These are phyloP conservation scores for Monopis laevigella DNA, from an alignment of 2,888 invertebrate species.

Conservation along the genomic window DNA sequence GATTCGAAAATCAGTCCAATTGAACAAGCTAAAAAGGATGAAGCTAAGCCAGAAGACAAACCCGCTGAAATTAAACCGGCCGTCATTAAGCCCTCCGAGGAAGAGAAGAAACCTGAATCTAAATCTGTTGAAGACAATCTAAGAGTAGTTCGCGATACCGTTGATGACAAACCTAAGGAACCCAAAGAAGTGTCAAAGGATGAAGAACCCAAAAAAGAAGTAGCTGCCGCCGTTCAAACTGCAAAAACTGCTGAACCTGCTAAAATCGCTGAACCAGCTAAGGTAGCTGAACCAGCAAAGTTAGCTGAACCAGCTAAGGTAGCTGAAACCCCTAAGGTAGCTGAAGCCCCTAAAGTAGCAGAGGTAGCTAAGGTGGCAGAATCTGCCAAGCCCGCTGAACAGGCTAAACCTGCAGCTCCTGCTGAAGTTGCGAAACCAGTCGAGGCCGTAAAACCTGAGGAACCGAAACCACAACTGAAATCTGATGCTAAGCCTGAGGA, in stretches of 20 bases:
- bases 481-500: slow-evolving; percentile 17
- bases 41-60: slow-evolving; percentile 31
- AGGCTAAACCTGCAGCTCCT: slow-evolving; percentile 17
- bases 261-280: slow-evolving; percentile 1
- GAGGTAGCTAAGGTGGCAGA: slow-evolving; percentile 23
- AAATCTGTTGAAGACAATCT: slow-evolving; percentile 29
- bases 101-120: slow-evolving; percentile 17
- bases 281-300: slow-evolving; percentile 9
- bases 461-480: slow-evolving; percentile 17
- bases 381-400: slow-evolving; percentile 19
- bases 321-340: slow-evolving; percentile 14
- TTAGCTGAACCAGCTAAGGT: slow-evolving; percentile 11
- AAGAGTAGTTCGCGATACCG: slow-evolving; percentile 46
- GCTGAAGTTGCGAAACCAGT: slow-evolving; percentile 17
- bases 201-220: slow-evolving; percentile 26
- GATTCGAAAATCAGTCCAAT: slow-evolving; percentile 44
- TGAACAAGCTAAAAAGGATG: slow-evolving; percentile 21
- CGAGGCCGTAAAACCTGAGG: slow-evolving; percentile 14
- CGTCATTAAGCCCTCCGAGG: background rate
- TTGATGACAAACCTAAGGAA: slow-evolving; percentile 36
- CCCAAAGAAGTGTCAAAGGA: slow-evolving; percentile 21
- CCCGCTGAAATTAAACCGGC: slow-evolving; percentile 22
- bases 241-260: slow-evolving; percentile 14
- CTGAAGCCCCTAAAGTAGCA: slow-evolving; percentile 18
- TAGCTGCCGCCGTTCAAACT: slow-evolving; percentile 27